phyloP scores from a whole-genome alignment of 2,797 vertebrate species.

The Sciurus vulgaris region DNA sequence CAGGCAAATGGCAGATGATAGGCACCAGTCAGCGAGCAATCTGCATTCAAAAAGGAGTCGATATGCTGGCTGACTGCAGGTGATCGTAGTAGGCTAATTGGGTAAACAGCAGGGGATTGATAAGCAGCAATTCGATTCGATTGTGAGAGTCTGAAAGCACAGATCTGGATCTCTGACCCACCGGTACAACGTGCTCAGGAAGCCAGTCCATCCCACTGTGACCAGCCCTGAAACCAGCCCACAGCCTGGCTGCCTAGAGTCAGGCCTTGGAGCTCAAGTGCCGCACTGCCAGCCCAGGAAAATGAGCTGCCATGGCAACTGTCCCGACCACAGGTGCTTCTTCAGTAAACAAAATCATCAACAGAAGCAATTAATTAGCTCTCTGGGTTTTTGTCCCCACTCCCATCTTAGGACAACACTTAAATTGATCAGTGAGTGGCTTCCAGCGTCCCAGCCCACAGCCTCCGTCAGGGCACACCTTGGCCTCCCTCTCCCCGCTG shows the following conservation, averaged over 20 bases:
- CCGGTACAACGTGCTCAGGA: background rate
- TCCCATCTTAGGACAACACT: background rate
- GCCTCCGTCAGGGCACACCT: background rate
- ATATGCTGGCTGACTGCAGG: too few species aligned
- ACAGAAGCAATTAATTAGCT: background rate
- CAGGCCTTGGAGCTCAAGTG: background rate
- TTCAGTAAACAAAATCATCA: background rate
- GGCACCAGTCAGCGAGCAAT: too few species aligned
- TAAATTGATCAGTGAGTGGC: background rate
- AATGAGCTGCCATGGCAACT: background rate
- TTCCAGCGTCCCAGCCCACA: background rate
- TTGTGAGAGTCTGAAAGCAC: background rate
- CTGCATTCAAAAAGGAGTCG: too few species aligned
- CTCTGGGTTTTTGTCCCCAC: background rate
- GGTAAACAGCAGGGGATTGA: too few species aligned
- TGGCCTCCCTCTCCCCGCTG: too few species aligned
- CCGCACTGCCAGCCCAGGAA: too few species aligned
- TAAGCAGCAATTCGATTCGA: too few species aligned
- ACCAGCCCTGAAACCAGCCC: too few species aligned
- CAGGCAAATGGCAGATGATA: too few species aligned
- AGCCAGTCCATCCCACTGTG: rapidly evolving
- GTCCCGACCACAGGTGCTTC: background rate
- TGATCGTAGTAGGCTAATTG: too few species aligned
- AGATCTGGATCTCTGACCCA: background rate
- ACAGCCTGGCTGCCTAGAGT: too few species aligned